A percentile compares a stretch with the other conserved stretches of the same genome.
phyloP scores from a whole-genome alignment of 2,797 vertebrate genomes.

The Amniataba percoides region DNA sequence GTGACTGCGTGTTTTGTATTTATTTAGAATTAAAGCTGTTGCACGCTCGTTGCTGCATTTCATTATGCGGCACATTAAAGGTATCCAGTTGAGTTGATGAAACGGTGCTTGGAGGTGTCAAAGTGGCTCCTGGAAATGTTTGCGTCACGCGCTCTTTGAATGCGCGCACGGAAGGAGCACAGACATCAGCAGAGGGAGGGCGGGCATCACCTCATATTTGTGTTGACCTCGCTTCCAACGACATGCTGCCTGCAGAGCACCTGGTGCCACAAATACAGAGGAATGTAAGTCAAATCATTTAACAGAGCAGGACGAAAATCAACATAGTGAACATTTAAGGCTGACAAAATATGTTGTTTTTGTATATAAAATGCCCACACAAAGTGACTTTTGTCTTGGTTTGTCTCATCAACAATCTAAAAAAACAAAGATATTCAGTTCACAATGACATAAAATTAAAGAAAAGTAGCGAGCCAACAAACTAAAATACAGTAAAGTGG shows the following conservation, averaged over 20 bases:
- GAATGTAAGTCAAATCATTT: not conserved
- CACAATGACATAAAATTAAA: not conserved
- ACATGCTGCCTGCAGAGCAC: not conserved
- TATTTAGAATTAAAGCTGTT: conserved; percentile 66
- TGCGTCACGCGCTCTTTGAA: conserved; percentile 24
- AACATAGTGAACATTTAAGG: conserved; percentile 3
- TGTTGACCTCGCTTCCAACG: conserved; percentile 4
- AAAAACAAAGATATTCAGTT: not conserved
- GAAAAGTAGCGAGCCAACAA: not conserved
- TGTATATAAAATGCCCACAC: too few species aligned
- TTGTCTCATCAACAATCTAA: not conserved
- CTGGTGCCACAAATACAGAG: not conserved
- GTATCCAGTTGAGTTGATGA: conserved; percentile 61
- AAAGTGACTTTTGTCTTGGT: not conserved
- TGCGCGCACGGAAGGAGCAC: conserved; percentile 12
- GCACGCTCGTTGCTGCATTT: conserved; percentile 49
- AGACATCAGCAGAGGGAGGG: conserved; percentile 17
- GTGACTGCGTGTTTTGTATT: conserved; percentile 49
- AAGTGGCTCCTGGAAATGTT: conserved; percentile 37
- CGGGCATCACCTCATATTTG: not conserved
- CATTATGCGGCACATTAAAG: conserved; percentile 63
- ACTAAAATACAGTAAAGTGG: too few species aligned
- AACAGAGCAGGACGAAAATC: not conserved
- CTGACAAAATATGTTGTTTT: too few species aligned
- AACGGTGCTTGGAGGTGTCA: conserved; percentile 17